Evolutionary conservation across 2,797 vertebrate genomes (phyloP).

Genomic region (Synanceia verrucosa): DNA sequence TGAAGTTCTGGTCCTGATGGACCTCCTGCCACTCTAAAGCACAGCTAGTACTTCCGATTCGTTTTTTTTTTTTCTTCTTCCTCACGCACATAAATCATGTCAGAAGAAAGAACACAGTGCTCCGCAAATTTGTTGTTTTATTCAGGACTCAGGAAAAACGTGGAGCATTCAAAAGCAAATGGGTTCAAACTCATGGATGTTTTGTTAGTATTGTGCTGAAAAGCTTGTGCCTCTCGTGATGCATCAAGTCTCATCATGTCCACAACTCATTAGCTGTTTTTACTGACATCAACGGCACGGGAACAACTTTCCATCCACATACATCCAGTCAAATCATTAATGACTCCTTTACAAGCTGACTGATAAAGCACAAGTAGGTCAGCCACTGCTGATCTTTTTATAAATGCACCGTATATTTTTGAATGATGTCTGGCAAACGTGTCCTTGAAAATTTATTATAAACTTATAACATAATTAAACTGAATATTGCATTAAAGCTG

Average conservation of each 20-base stretch:
- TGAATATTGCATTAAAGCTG: neutral
- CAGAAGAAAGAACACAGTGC: neutral
- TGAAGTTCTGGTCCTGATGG: too few relatives aligned
- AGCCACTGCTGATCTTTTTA: too few relatives aligned
- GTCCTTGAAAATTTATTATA: too few relatives aligned
- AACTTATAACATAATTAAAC: too few relatives aligned
- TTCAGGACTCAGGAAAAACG: neutral
- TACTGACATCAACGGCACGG: slow-evolving; percentile 3
- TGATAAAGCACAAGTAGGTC: too few relatives aligned
- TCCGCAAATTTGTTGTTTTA: neutral
- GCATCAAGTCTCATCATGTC: slow-evolving; percentile 51
- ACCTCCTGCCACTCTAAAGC: too few relatives aligned
- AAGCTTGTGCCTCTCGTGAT: slow-evolving; percentile 13
- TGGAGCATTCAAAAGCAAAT: neutral
- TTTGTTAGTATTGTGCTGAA: slow-evolving; percentile 14
- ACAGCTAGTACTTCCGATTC: neutral
- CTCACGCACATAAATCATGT: neutral
- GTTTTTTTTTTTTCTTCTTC: slow-evolving; percentile 4
- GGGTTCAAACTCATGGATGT: slow-evolving; percentile 7
- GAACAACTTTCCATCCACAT: slow-evolving; percentile 15
- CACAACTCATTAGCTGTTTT: slow-evolving; percentile 21
- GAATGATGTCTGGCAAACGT: too few relatives aligned
- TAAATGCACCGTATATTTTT: too few relatives aligned
- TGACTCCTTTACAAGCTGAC: neutral
- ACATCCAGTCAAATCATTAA: neutral